Percentiles rank a stretch among this genome's conserved stretches.
Evolutionary conservation across 1,140 invertebrate genomes (phyloP).

Genomic region (Samia ricini): DNA sequence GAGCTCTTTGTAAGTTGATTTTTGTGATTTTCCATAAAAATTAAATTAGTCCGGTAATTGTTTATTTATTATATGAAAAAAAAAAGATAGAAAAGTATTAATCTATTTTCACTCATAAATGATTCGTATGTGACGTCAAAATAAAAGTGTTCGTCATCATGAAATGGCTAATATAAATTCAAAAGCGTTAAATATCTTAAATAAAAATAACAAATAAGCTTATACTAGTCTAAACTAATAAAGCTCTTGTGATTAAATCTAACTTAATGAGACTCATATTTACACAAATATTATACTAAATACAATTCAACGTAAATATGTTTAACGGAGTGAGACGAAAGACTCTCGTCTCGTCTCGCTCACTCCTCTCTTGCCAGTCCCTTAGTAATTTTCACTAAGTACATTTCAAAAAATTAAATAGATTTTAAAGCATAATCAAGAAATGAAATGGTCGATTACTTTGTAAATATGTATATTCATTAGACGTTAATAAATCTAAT

Average conservation of each 20-base stretch:
- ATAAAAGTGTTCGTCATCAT: not conserved
- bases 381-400: too few relatives aligned
- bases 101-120: not conserved
- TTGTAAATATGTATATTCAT: not conserved
- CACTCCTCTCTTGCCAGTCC: too few relatives aligned
- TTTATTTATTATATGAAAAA: too few relatives aligned
- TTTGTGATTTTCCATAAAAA: too few relatives aligned
- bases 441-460: too few relatives aligned
- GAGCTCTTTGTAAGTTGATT: too few relatives aligned
- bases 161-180: conserved; percentile 5
- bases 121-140: not conserved
- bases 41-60: too few relatives aligned
- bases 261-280: conserved; percentile 45
- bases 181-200: conserved; percentile 7
- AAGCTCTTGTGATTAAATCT: conserved; percentile 60
- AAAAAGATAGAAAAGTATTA: too few relatives aligned
- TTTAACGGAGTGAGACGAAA: not conserved
- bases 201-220: conserved; percentile 1
- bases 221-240: conserved; percentile 51
- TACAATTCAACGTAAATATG: conserved; percentile 16
- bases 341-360: not conserved
- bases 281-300: conserved; percentile 38
- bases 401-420: too few relatives aligned
- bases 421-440: too few relatives aligned
- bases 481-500: too few relatives aligned